A percentile compares a stretch with the other conserved stretches of the same genome.
Conservation (phyloP, 2,113 vertebrate species). For the Cranoglanis bouderius region DNA sequence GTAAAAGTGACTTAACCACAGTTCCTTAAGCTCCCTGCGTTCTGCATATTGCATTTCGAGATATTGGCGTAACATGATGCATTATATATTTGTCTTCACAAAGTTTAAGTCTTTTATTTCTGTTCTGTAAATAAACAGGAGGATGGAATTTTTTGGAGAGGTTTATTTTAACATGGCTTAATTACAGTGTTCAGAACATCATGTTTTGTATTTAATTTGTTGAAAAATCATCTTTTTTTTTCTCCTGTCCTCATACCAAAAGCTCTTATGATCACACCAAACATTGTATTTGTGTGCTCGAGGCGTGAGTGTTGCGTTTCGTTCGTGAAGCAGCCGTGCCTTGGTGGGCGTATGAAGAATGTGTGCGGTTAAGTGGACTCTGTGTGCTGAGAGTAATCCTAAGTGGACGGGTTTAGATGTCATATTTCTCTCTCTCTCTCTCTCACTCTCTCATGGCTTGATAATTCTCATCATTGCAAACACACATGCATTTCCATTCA, state of each 20-base stretch:
- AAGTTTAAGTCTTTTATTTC: background rate
- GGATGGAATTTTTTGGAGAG: background rate
- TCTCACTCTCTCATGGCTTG: slow-evolving; percentile 56
- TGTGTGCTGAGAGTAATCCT: slow-evolving; percentile 45
- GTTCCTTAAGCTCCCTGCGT: background rate
- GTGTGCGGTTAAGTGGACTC: slow-evolving; percentile 46
- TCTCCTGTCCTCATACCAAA: background rate
- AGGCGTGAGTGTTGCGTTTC: slow-evolving; percentile 4
- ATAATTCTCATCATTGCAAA: slow-evolving; percentile 69
- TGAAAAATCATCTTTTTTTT: background rate
- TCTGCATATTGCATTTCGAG: slow-evolving; percentile 7
- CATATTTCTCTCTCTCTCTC: slow-evolving; percentile 25
- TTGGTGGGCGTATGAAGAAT: slow-evolving; percentile 42
- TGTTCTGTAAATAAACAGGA: slow-evolving; percentile 3
- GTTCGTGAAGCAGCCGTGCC: slow-evolving; percentile 7
- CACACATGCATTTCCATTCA: slow-evolving; percentile 76
- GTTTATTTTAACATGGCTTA: slow-evolving; percentile 15
- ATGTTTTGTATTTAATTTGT: slow-evolving; percentile 9
- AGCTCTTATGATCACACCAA: background rate
- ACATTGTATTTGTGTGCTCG: background rate
- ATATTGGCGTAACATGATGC: slow-evolving; percentile 4
- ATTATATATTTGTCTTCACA: background rate
- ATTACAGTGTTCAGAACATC: slow-evolving; percentile 12
- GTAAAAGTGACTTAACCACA: slow-evolving; percentile 16
- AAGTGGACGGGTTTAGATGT: slow-evolving; percentile 49